A percentile compares a stretch with the other conserved stretches of the same genome.
phyloP scores from a whole-genome alignment of 2,888 invertebrate genomes.

The Sabatieria punctata region DNA sequence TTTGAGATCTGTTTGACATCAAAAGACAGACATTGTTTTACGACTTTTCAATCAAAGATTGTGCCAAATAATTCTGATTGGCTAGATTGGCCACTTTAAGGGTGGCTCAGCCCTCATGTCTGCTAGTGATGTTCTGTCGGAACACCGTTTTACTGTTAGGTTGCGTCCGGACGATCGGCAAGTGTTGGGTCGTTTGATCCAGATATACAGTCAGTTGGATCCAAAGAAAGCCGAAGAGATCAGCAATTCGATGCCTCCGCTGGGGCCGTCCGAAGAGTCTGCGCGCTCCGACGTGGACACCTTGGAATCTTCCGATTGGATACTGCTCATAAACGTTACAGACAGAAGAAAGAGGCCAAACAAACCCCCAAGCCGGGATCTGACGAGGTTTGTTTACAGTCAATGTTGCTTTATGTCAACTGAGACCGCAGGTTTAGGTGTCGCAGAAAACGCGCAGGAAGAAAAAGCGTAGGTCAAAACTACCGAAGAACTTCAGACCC shows the following conservation, averaged over 20 bases:
- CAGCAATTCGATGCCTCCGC: slow-evolving; percentile 5
- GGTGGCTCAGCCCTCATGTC: too few species aligned
- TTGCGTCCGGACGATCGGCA: slow-evolving; percentile 58
- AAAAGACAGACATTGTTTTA: too few species aligned
- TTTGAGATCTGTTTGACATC: too few species aligned
- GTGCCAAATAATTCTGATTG: too few species aligned
- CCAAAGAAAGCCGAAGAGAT: slow-evolving; percentile 52
- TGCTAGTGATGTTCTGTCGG: too few species aligned
- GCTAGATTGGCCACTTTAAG: too few species aligned
- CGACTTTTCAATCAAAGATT: too few species aligned
- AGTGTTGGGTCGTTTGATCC: slow-evolving; percentile 69
- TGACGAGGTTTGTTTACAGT: slow-evolving; percentile 13
- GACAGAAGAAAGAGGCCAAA: slow-evolving; percentile 63
- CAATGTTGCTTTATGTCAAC: background rate
- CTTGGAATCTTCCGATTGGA: slow-evolving; percentile 23
- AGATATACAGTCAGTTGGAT: slow-evolving; percentile 62
- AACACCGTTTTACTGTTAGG: too few species aligned
- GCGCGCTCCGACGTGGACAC: slow-evolving; percentile 16
- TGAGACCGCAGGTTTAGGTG: background rate
- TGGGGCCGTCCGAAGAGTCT: background rate
- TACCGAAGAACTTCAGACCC: slow-evolving; percentile 84
- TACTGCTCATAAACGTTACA: slow-evolving; percentile 53
- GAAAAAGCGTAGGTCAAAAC: slow-evolving; percentile 30
- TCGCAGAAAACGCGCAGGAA: background rate
- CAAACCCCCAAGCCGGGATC: slow-evolving; percentile 18